Evolutionary conservation across 2,888 invertebrate species (phyloP), one percentile per base, ranked within the genome.

Genomic region (Xylocampa areola): DNA sequence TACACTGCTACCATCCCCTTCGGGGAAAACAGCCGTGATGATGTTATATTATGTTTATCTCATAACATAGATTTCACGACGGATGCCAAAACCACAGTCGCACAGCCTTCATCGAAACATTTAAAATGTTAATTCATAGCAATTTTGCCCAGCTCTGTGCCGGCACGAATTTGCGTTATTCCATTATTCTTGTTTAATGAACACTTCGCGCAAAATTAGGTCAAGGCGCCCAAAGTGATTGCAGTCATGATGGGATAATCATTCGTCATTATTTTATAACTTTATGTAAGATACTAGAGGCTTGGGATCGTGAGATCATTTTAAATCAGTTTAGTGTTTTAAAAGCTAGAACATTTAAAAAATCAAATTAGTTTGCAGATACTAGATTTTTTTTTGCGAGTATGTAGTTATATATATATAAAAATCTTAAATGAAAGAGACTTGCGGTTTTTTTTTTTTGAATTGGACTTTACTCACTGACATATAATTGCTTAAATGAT

Each of bases 161-260:
- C 68, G 68, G 68, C 82, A 81, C 82, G 79, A 83, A 65, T 81
- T 80, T 70, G 59, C 71, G 53, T 73, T 63, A 76, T 76, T 71
- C 68, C 66, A 76, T 79, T 72, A 79, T 77, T 76, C n/a, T 73
- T 66, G 45, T 54, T 53, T 68, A 72, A 76, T 77, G 58, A 77
- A 68, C 45, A 40, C 48, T 62, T 21, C 37, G 10, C 25, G 39
- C 41, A 39, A 37, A 79, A 79, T 66, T 75, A 27, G 79, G 76
- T 63, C 80, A 79, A 73, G 69, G 73, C 4, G 41, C 8, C 33
- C 1, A 58, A 71, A 75, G 65, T 75, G 72, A 72, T 66, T 68
- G 60, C 40, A 23, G 6, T 14, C 19, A 25, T 41, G 36, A 53
- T 58, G 59, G 41, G 11, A 32, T 62, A 40, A 62, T 63, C 36